Base-by-base conservation (phyloP, 2,797 vertebrate species). In the Anguilla marmorata region DNA sequence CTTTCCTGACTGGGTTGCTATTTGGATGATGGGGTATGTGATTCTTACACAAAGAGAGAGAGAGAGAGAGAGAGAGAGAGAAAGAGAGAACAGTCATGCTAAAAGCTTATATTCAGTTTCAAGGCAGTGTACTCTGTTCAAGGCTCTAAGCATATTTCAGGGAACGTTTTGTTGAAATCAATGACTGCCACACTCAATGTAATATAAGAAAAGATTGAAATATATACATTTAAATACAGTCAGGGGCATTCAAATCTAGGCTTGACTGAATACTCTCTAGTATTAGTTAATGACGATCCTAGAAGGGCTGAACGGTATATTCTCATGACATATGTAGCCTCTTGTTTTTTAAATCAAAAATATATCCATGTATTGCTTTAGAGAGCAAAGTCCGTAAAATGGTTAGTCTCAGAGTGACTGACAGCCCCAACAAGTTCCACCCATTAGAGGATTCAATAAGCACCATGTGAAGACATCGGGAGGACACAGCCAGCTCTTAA, bases 1-100 rank as follows among this genome's bases (percentile, higher is more conserved):
- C 94, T 99, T 99, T 82, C 98, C 98, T 0, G 99, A 99, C 91
- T 99, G 99, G 5, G 99, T 99, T 92, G 99, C 99, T 91, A 99
- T 99, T 93, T 99, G 99, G 89, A 99, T 98, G 91, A 99, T 95
- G 27, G 98, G 98, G 90, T 99, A 99, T 83, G 97, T 97, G 88
- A 99, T 96, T 92, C 98, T 99, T 85, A 21, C 87, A 88, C 0
- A 24, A 56, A 84, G 54, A 58, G 27, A 83, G 41, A 50, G 79
- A 3, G 37, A 79, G 14, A 45, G 37, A 79, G 74, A 19, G 19
- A 16, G 4, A 45, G 37, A 79, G 74, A 19, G 19, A 16, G 4
- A 84, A 45, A 63, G 21, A 63, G 60, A 56, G 54, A 56, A 16
- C 27, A 72, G 48, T 80, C 37, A 80, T 45, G 76, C 37, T 50